These are phyloP conservation scores for Drosophila ustulata DNA, from an alignment of 2,888 invertebrate species.

Conservation along the genomic window DNA sequence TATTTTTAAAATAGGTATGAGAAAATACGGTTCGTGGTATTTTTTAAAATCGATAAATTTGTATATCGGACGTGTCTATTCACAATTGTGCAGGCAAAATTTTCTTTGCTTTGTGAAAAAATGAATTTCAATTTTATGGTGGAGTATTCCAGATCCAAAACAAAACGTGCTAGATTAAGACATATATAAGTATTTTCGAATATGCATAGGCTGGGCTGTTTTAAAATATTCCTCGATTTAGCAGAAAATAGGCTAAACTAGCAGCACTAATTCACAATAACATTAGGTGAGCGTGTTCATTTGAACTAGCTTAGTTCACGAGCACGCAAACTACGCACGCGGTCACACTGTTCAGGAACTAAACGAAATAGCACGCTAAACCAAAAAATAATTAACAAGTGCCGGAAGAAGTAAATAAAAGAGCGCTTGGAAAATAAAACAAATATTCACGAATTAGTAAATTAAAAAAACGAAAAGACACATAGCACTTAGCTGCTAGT, in stretches of 20 bases:
- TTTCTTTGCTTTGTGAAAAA: too few relatives aligned
- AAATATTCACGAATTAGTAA: not conserved
- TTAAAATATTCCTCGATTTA: too few relatives aligned
- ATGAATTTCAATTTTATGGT: too few relatives aligned
- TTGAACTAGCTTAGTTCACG: not conserved
- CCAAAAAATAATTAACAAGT: slow-evolving; percentile 46
- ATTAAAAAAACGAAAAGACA: not conserved
- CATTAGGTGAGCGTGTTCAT: not conserved
- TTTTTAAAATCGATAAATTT: not conserved
- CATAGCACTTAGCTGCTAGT: not conserved
- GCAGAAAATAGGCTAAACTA: too few relatives aligned
- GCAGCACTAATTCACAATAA: too few relatives aligned
- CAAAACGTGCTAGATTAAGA: too few relatives aligned
- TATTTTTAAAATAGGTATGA: not conserved
- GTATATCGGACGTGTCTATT: not conserved
- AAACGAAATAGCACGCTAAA: slow-evolving; percentile 56
- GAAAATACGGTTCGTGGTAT: not conserved
- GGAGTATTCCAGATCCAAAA: too few relatives aligned
- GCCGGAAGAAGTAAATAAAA: slow-evolving; percentile 20
- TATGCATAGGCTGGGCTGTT: too few relatives aligned
- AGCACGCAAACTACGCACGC: not conserved
- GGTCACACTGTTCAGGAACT: not conserved
- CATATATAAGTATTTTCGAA: too few relatives aligned
- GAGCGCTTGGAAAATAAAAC: slow-evolving; percentile 3
- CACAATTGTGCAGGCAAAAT: too few relatives aligned